Evolutionary conservation across 2,113 vertebrate species (phyloP).

Genomic region (Amphiprion percula): DNA sequence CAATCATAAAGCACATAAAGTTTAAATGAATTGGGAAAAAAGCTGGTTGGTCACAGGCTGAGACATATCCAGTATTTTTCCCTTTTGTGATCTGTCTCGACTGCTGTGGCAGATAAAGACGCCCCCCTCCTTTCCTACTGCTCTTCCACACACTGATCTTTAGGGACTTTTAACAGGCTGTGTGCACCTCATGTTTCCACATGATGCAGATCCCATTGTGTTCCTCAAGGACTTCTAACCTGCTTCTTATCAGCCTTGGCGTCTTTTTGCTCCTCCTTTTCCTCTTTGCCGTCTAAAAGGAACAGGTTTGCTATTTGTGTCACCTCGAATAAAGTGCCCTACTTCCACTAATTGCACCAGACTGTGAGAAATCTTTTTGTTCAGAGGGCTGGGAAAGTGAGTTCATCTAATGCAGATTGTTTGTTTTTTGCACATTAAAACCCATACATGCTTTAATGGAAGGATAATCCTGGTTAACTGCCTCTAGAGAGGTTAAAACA

Average conservation of each 20-base stretch:
- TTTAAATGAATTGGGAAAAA: slow-evolving; percentile 17
- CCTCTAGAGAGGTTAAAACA: slow-evolving; percentile 1
- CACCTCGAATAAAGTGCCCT: slow-evolving; percentile 3
- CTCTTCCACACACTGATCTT: slow-evolving; percentile 57
- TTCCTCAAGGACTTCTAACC: slow-evolving; percentile 70
- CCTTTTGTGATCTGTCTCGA: slow-evolving; percentile 47
- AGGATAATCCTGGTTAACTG: slow-evolving; percentile 23
- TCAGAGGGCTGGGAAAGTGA: background rate
- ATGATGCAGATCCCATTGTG: slow-evolving; percentile 69
- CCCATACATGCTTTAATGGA: background rate
- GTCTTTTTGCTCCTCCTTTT: slow-evolving; percentile 46
- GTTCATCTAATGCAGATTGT: slow-evolving; percentile 13
- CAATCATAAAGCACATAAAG: slow-evolving; percentile 8
- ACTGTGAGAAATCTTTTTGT: slow-evolving; percentile 31
- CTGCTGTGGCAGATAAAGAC: slow-evolving; percentile 57
- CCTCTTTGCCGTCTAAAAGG: slow-evolving; percentile 38
- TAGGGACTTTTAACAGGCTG: slow-evolving; percentile 27
- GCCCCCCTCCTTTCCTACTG: slow-evolving; percentile 7
- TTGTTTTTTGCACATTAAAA: slow-evolving; percentile 24
- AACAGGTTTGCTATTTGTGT: slow-evolving; percentile 57
- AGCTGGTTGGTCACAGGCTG: slow-evolving; percentile 26
- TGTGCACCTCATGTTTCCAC: slow-evolving; percentile 57
- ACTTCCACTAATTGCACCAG: slow-evolving; percentile 11
- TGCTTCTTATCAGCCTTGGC: slow-evolving; percentile 65
- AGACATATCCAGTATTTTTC: slow-evolving; percentile 52